Conservation (phyloP, 2,113 vertebrate species). For the Illadopsis cleaveri region DNA sequence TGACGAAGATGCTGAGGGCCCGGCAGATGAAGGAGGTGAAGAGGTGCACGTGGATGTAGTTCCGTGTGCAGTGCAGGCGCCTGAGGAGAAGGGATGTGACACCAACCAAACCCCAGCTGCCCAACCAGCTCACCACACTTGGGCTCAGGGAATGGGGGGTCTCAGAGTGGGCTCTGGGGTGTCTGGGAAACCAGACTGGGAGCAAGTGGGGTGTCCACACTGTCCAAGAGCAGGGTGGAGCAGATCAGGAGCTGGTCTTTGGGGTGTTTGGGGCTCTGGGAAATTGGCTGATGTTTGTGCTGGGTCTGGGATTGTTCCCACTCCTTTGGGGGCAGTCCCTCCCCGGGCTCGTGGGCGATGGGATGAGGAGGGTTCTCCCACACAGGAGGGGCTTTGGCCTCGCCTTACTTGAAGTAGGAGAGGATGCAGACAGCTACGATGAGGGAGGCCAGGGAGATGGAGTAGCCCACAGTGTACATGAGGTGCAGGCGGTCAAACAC, state of each 20-base stretch:
- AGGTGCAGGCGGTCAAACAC: constrained; percentile 89
- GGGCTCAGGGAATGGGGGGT: neutral
- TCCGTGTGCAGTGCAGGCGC: constrained; percentile 90
- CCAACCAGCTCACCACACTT: rapidly evolving
- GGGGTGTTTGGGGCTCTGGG: neutral
- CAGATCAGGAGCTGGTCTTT: neutral
- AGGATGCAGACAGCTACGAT: constrained; percentile 85
- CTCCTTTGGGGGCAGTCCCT: neutral
- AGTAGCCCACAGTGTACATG: constrained; percentile 91
- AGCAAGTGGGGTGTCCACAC: neutral
- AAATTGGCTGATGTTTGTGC: neutral
- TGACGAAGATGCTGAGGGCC: constrained; percentile 88
- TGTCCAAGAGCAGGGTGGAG: neutral
- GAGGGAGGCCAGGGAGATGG: constrained; percentile 84
- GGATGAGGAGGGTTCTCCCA: neutral
- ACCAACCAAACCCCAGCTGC: neutral
- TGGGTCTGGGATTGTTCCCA: neutral
- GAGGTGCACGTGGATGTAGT: constrained; percentile 92
- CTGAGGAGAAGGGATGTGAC: neutral
- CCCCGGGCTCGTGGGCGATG: rapidly evolving
- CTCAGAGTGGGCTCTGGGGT: neutral
- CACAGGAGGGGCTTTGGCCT: rapidly evolving
- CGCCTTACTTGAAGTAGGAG: constrained; percentile 88
- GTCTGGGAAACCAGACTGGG: neutral
- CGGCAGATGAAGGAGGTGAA: constrained; percentile 91